phyloP scores from a whole-genome alignment of 2,797 vertebrate genomes.

The Liasis olivaceus region DNA sequence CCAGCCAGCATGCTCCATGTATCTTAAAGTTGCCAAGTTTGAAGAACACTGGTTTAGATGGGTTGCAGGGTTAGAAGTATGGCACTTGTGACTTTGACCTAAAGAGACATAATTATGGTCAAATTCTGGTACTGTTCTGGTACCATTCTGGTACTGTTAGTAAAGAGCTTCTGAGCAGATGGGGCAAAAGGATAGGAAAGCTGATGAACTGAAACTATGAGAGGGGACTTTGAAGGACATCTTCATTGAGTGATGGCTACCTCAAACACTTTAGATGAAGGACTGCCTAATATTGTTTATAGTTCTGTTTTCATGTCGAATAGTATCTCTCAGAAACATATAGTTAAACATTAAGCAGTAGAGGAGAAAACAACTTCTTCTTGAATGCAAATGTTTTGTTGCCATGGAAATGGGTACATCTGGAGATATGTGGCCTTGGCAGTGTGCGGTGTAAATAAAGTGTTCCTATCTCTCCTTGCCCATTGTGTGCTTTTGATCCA shows the following conservation, averaged over 20 bases:
- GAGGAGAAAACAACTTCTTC: not conserved
- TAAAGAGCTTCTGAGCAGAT: not conserved
- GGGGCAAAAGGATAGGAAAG: not conserved
- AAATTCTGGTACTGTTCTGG: too few relatives aligned
- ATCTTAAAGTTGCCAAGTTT: not conserved
- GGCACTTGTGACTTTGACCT: not conserved
- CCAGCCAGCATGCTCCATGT: too few relatives aligned
- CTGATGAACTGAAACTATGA: not conserved
- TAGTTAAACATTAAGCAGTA: not conserved
- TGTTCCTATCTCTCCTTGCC: not conserved
- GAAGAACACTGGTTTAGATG: not conserved
- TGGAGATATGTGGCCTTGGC: constrained; percentile 19
- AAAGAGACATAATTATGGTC: not conserved
- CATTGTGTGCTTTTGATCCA: not conserved
- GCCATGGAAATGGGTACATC: constrained; percentile 2
- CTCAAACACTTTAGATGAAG: not conserved
- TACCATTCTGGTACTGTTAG: not conserved
- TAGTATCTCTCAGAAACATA: not conserved
- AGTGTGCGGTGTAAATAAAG: not conserved
- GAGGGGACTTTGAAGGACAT: not conserved
- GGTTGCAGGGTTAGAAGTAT: not conserved
- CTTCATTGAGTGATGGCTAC: not conserved
- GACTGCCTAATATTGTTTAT: not conserved
- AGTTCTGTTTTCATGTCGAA: not conserved
- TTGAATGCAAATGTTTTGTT: constrained; percentile 3